phyloP scores from a whole-genome alignment of 2,888 invertebrate genomes.

The Polyploca ridens region DNA sequence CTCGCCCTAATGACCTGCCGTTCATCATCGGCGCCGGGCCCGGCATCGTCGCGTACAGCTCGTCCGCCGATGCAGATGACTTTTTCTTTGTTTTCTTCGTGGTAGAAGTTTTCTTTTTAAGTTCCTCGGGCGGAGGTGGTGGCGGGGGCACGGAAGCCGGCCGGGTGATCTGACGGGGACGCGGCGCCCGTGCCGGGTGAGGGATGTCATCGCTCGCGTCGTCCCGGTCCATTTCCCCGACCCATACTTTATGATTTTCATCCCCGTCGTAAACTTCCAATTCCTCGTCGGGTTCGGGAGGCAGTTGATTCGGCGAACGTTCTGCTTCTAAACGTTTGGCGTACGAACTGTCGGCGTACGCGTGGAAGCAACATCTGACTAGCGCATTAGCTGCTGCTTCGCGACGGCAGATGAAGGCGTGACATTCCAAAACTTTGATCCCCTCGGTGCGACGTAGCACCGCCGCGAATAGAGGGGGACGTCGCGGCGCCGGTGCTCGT shows the following conservation, averaged over 20 bases:
- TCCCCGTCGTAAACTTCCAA: constrained; percentile 94
- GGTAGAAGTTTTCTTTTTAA: constrained; percentile 84
- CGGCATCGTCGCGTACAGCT: constrained; percentile 84
- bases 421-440: constrained; percentile 99
- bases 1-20: constrained; percentile 73
- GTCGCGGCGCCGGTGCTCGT: constrained; percentile 94
- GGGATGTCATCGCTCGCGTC: constrained; percentile 88
- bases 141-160: constrained; percentile 94
- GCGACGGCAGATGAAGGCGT: constrained; percentile 98
- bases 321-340: constrained; percentile 91
- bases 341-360: constrained; percentile 98
- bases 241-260: constrained; percentile 98
- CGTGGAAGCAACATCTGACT: constrained; percentile 98
- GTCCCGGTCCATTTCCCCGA: constrained; percentile 91
- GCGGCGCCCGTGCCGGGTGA: constrained; percentile 86
- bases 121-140: constrained; percentile 88
- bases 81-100: constrained; percentile 84
- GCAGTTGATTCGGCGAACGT: constrained; percentile 71
- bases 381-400: constrained; percentile 99
- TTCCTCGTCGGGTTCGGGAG: constrained; percentile 87
- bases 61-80: constrained; percentile 84
- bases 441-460: constrained; percentile 97
- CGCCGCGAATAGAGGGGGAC: constrained; percentile 98
- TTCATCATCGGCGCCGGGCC: constrained; percentile 77
- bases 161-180: constrained; percentile 92